Conservation (phyloP, 2,888 invertebrate genomes). For the Capitulum mitella region DNA sequence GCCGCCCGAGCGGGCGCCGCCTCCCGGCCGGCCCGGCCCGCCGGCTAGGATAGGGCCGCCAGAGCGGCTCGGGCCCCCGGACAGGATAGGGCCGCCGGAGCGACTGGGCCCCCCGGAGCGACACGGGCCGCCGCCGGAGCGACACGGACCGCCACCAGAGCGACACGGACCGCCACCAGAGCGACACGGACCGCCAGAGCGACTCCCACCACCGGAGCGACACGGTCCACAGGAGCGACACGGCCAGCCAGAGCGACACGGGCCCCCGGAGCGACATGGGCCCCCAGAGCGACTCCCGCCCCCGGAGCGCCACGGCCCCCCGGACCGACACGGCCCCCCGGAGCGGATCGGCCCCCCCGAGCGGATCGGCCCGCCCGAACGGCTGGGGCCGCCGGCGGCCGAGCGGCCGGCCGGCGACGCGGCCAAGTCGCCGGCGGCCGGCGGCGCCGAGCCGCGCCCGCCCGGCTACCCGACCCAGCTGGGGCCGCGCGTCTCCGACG, state of each 20-base stretch:
- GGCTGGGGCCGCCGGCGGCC: neutral
- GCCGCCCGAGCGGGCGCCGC: neutral
- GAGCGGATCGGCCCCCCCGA: neutral
- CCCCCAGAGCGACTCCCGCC: neutral
- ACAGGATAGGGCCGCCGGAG: too few relatives aligned
- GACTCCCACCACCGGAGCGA: neutral
- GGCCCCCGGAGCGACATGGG: neutral
- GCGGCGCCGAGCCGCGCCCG: neutral
- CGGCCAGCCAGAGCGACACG: neutral
- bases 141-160: neutral
- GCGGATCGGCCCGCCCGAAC: neutral
- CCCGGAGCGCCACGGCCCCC: neutral
- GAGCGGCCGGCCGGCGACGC: neutral
- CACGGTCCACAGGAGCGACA: neutral
- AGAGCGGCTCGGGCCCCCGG: neutral
- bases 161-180: neutral
- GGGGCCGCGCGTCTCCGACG: constrained; percentile 18
- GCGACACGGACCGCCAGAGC: too few relatives aligned
- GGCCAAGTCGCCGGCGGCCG: neutral
- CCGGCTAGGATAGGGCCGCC: neutral
- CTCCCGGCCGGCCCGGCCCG: neutral
- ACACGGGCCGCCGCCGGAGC: neutral
- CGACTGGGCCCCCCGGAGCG: too few relatives aligned
- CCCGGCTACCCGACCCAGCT: constrained; percentile 20
- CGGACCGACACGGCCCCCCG: neutral